Evolutionary conservation across 1,140 invertebrate genomes (phyloP), one percentile per base, ranked within the genome.

Genomic region (Drosophila nikananu): DNA sequence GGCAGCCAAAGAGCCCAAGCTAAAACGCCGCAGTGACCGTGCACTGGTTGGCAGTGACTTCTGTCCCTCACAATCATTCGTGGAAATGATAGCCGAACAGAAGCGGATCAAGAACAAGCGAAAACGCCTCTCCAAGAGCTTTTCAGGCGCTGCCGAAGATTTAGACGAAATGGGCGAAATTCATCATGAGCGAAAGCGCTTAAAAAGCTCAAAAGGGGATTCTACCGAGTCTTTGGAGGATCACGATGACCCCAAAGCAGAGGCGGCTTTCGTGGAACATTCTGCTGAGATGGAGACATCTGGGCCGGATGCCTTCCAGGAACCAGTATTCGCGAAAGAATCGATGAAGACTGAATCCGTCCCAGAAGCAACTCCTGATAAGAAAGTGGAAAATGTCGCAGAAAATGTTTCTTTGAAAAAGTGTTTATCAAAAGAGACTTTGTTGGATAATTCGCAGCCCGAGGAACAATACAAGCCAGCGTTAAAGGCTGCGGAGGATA

Each of bases 11-110:
- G 72, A 89, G 17, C 72, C 81, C 4, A 87, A 89, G n/a, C 9
- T 84, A 0, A 86, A 76, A 35, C 79, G 86, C 1, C 86, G 86
- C 30, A 91, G 90, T 39, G 80, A 83, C 17, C 68, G 68, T 7
- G 68, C 19, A 19, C 9, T 66, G 5, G 65, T 32, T 7, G 30
- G 13, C 41, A 68, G 54, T 17, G 84, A 86, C 27, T 84, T 92
- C 4, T 83, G 80, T 27, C 91, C 91, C 12, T 92, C 91, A 15
- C 84, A 91, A 46, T 92, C 91, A 1, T 86, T 92, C 44, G 80
- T 91, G 17, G 84, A 92, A 58, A 81, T 75, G 27, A 13, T 92
- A 7, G 76, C 42, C 46, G 79, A 91, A 12, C 62, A 60, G 0
- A 67, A 82, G 8, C 32, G 41, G 0, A 41, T 62, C 17, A 66